phyloP scores from a whole-genome alignment of 2,113 vertebrate species.

The Vulpes lagopus region DNA sequence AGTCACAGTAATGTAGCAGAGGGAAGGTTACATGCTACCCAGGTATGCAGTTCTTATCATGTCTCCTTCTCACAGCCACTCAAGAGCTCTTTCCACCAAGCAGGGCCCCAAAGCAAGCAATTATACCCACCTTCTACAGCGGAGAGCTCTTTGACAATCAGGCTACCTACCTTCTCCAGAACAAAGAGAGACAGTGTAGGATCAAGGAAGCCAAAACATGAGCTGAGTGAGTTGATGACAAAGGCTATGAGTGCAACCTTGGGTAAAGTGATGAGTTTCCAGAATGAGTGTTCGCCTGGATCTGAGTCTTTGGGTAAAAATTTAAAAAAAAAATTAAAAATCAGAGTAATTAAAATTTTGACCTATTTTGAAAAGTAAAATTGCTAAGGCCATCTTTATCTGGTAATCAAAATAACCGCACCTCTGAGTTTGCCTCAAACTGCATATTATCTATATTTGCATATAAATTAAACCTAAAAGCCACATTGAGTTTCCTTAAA shows the following conservation, averaged over 20 bases:
- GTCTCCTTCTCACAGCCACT: neutral
- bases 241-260: slow-evolving; percentile 92
- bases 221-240: slow-evolving; percentile 91
- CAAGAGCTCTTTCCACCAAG: neutral
- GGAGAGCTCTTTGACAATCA: neutral
- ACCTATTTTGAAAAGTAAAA: neutral
- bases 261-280: slow-evolving; percentile 88
- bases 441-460: neutral
- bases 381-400: neutral
- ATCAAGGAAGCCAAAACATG: slow-evolving; percentile 94
- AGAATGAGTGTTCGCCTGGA: slow-evolving; percentile 91
- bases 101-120: neutral
- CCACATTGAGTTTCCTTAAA: neutral
- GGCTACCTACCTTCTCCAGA: slow-evolving; percentile 89
- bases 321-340: neutral
- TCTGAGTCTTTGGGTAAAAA: slow-evolving; percentile 86
- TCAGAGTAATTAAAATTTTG: neutral
- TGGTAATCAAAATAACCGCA: neutral
- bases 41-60: accelerated
- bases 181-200: slow-evolving; percentile 95
- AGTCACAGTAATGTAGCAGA: neutral
- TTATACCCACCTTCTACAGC: neutral
- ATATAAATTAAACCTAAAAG: neutral
- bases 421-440: neutral
- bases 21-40: neutral